phyloP scores from a whole-genome alignment of 2,888 invertebrate species.

The Chrysina gloriosa region DNA sequence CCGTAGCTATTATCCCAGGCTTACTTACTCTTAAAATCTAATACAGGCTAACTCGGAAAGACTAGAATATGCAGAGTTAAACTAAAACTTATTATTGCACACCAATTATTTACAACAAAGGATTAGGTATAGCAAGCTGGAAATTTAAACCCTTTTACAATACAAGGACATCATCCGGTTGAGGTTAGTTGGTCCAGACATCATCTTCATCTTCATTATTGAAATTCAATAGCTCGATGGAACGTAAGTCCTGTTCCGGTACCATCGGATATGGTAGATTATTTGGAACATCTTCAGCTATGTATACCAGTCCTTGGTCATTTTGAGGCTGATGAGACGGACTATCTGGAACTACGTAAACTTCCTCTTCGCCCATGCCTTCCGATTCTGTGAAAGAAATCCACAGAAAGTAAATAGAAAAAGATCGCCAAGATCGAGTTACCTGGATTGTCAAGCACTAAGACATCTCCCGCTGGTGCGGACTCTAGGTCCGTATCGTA shows the following conservation, averaged over 20 bases:
- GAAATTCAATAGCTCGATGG: background rate
- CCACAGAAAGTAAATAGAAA: too few relatives aligned
- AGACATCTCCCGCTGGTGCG: too few relatives aligned
- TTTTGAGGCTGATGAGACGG: too few relatives aligned
- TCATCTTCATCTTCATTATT: too few relatives aligned
- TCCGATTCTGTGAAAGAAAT: background rate
- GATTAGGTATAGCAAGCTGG: background rate
- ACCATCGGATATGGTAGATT: conserved; percentile 4
- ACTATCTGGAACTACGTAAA: too few relatives aligned
- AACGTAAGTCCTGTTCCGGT: background rate
- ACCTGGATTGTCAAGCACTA: too few relatives aligned
- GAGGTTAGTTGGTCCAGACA: background rate
- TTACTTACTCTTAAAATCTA: background rate
- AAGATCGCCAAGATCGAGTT: too few relatives aligned
- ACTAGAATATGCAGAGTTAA: background rate
- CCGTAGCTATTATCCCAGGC: background rate
- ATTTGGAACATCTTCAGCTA: conserved; percentile 7
- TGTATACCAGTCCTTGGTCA: background rate
- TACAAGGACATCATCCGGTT: conserved; percentile 7
- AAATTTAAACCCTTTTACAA: background rate
- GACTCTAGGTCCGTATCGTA: too few relatives aligned
- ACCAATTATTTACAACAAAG: conserved; percentile 12
- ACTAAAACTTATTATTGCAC: conserved; percentile 15
- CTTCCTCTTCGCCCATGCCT: background rate
- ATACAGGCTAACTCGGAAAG: background rate